Conservation (phyloP, 53 echinoderm and acorn worm species). For the Paracentrotus lividus region DNA sequence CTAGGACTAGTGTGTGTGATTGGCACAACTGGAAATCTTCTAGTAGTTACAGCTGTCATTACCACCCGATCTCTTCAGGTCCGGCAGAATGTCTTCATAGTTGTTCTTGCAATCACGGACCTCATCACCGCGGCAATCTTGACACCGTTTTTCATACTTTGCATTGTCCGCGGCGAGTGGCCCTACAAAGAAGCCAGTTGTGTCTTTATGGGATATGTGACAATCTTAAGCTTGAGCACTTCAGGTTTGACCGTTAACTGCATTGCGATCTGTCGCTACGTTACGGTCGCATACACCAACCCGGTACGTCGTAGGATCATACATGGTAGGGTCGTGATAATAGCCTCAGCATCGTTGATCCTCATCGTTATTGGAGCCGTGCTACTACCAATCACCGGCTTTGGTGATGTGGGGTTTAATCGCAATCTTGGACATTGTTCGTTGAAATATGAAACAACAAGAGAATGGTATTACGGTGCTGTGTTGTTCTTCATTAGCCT, state of each 20-base stretch:
- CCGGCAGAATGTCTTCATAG: conserved; percentile 77
- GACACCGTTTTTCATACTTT: conserved; percentile 77
- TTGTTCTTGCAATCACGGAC: conserved; percentile 78
- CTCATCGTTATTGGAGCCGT: background rate
- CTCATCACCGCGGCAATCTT: conserved; percentile 73
- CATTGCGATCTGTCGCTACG: conserved; percentile 77
- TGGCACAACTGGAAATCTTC: conserved; percentile 80
- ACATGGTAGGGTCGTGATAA: conserved; percentile 61
- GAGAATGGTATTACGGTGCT: conserved; percentile 74
- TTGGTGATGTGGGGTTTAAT: conserved; percentile 78
- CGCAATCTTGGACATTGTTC: conserved; percentile 73
- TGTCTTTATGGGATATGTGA: conserved; percentile 75
- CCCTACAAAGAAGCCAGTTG: conserved; percentile 61
- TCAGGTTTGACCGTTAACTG: conserved; percentile 73
- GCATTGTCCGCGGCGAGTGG: conserved; percentile 71
- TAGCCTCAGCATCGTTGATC: conserved; percentile 4
- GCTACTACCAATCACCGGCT: conserved; percentile 15
- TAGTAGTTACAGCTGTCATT: conserved; percentile 79
- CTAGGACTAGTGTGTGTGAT: conserved; percentile 63
- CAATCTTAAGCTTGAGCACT: conserved; percentile 71
- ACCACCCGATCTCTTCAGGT: conserved; percentile 75
- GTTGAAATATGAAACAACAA: conserved; percentile 45
- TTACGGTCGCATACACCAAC: conserved; percentile 74
- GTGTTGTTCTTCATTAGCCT: conserved; percentile 73
- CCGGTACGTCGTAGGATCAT: conserved; percentile 50